Percentiles rank a stretch among this genome's conserved stretches.
These are phyloP conservation scores for Cololabis saira DNA, from an alignment of 2,113 vertebrate species.

Conservation along the genomic window DNA sequence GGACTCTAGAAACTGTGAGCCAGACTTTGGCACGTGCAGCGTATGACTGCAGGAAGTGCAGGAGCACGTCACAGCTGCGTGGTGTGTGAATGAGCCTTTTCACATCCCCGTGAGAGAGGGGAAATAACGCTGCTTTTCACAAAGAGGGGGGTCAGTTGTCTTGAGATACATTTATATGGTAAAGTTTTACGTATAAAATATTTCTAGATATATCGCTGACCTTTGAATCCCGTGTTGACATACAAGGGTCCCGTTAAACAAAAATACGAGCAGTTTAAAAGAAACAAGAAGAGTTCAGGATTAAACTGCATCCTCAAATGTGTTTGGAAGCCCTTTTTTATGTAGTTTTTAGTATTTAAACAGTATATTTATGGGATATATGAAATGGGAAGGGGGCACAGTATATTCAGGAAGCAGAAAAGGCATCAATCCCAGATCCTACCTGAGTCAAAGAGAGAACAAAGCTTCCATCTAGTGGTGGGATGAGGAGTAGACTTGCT, in stretches of 20 bases:
- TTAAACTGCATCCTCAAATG: not conserved
- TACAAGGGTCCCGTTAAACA: not conserved
- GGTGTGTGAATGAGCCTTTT: not conserved
- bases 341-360: not conserved
- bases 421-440: not conserved
- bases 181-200: not conserved
- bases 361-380: not conserved
- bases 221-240: not conserved
- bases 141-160: not conserved
- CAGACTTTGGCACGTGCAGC: not conserved
- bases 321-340: too few species aligned
- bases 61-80: not conserved
- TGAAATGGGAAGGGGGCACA: not conserved
- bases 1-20: slow-evolving; percentile 2
- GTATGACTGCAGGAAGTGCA: not conserved
- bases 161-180: not conserved
- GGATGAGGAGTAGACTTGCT: slow-evolving; percentile 29
- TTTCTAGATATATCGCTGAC: not conserved
- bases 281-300: not conserved
- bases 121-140: not conserved
- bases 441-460: slow-evolving; percentile 3
- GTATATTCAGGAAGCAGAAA: slow-evolving; percentile 7
- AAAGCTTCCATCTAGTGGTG: slow-evolving; percentile 57
- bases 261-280: not conserved
- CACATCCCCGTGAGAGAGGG: not conserved